A percentile compares a stretch with the other conserved stretches of the same genome.
Evolutionary conservation across 2,797 vertebrate species (phyloP).

Genomic region (Pseudochromis fuscus): DNA sequence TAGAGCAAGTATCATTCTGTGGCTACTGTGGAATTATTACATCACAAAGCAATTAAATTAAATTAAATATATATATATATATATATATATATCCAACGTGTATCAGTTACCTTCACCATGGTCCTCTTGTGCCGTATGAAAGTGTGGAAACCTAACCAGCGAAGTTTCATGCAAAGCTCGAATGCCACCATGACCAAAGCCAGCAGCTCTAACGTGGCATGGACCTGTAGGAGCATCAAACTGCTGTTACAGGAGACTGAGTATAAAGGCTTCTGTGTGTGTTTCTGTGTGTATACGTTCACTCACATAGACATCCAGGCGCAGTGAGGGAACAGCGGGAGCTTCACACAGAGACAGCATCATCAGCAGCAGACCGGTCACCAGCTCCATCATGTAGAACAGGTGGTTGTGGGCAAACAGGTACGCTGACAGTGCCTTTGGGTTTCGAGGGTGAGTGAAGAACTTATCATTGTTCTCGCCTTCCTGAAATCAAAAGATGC

Average conservation of each 20-base stretch:
- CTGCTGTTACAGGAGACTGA: background rate
- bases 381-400: conserved; percentile 98
- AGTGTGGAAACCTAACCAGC: conserved; percentile 95
- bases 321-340: conserved; percentile 93
- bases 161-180: conserved; percentile 96
- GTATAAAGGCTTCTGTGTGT: background rate
- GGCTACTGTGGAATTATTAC: too few species aligned
- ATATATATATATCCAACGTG: background rate
- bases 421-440: conserved; percentile 93
- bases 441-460: conserved; percentile 95
- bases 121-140: conserved; percentile 97
- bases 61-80: too few species aligned
- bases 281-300: background rate
- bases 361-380: conserved; percentile 91
- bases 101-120: conserved; percentile 91
- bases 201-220: conserved; percentile 95
- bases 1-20: background rate
- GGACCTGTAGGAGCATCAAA: conserved; percentile 85
- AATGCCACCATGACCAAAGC: conserved; percentile 93
- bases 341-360: conserved; percentile 96
- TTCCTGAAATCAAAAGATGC: conserved; percentile 83
- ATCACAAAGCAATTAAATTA: too few species aligned
- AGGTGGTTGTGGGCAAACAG: conserved; percentile 97
- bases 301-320: conserved; percentile 95
- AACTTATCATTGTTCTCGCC: conserved; percentile 99